Evolutionary conservation across 2,113 vertebrate genomes (phyloP), one percentile per base, ranked within the genome.

Genomic region (Leuciscus idus): DNA sequence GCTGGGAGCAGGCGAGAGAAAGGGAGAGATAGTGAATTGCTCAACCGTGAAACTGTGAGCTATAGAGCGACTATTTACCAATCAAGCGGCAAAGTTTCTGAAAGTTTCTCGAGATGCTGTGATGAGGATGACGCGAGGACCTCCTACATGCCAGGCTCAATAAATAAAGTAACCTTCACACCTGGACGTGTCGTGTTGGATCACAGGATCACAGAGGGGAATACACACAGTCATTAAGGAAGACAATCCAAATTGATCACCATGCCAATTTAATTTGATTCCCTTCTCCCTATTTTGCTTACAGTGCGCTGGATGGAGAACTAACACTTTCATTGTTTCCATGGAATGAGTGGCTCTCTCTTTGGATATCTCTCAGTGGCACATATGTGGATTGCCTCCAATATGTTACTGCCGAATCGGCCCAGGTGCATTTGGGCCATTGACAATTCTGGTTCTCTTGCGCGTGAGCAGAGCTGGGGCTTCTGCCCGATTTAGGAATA

Each of bases 341-440:
- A 64, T 85, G 85, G 92, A 90, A 87, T 91, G 92, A 93, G 89
- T 30, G 90, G 88, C 87, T 87, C 84, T 87, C 90, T 66, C 84
- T 64, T 46, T 48, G 84, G 85, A 76, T 85, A 84, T 88, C 84
- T 90, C 89, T 88, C 91, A 91, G 85, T 87, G 91, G 93, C 90
- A 89, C 92, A 64, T 91, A 91, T 92, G 93, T 91, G 90, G 94
- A 94, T 89, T 89, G 81, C 86, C 82, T 94, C 85, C 94, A 95
- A 92, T 93, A 96, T 96, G 95, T 92, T 95, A 92, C 92, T 92
- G 89, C 93, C 90, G 86, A 93, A 92, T 88, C 90, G 95, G 94
- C 94, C 95, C 95, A 92, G 92, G 92, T 90, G 91, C 90, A 90
- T 91, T 93, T 93, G 95, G 95, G 94, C 94, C 94, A 92, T 90